phyloP scores from a whole-genome alignment of 2,888 invertebrate genomes.

The Rhagonycha lutea region DNA sequence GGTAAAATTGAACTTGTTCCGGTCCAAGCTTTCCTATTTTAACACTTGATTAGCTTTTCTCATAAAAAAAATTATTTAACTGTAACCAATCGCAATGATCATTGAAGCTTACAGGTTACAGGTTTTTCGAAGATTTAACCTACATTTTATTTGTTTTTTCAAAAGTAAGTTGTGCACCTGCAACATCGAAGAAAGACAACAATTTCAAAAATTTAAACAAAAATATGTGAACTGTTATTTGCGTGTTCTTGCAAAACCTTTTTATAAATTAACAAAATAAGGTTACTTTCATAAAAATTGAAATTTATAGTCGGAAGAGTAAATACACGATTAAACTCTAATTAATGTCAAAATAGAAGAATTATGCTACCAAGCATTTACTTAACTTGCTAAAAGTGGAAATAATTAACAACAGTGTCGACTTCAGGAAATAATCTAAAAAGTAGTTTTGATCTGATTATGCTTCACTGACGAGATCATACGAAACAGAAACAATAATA shows the following conservation, averaged over 20 bases:
- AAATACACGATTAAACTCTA: conserved; percentile 23
- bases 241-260: conserved; percentile 18
- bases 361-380: conserved; percentile 1
- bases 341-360: conserved; percentile 27
- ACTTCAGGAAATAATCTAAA: background rate
- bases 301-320: conserved; percentile 22
- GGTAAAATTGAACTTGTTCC: too few species aligned
- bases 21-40: background rate
- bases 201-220: conserved; percentile 16
- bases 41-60: background rate
- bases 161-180: background rate
- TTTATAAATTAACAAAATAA: conserved; percentile 20
- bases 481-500: background rate
- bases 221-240: conserved; percentile 7
- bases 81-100: background rate
- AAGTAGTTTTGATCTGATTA: background rate
- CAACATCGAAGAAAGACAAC: background rate
- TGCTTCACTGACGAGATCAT: background rate
- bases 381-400: background rate
- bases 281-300: conserved; percentile 15
- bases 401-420: background rate
- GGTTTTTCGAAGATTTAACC: background rate
- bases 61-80: background rate
- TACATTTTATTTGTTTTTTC: background rate
- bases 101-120: background rate